Base-by-base conservation (phyloP, 2,888 invertebrate species). In the Baccha elongata region DNA sequence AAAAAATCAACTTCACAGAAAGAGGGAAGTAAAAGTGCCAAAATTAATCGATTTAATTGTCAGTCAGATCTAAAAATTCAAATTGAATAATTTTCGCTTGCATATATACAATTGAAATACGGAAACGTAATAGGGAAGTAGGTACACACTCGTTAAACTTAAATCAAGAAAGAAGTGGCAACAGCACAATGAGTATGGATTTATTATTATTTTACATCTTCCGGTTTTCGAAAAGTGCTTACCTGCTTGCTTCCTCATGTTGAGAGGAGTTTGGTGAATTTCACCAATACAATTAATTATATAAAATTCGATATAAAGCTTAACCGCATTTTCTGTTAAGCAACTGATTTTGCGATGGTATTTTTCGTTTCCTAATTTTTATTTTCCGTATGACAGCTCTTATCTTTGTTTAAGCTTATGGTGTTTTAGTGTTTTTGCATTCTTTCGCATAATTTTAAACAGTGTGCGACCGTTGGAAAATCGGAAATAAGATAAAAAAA, bases 21-120 rank as follows among this genome's bases (percentile, higher is more conserved):
- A 80, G 48, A 19, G 40, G 73, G 73, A 80, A 80, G 62, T 68
- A 23, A 74, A 64, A 48, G 15, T 19, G n/a, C 52, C 58, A 40
- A 79, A 60, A 44, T 19, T 23, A 62, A 73, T 79, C 68, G 68
- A 23, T 55, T 74, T 53, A 17, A 15, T 19, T 35, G 37, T 58
- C 29, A 58, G 71, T 78, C 40, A 58, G 21, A 65, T 72, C 37
- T 62, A 29, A 35, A 8, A 3, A 35, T 35, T 48, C 10, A 35
- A 32, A 64, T 64, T 46, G 46, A 64, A 42, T 32, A 55, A 42
- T 58, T 42, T 76, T 55, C 29, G 44, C 29, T 13, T 62, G 29
- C 76, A 46, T 53, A 8, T 23, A 69, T 60, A 29, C 1, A 40
- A 67, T 55, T 71, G 71, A n/a, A n/a, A n/a, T n/a, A n/a, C 69